Conservation (phyloP, 2,797 vertebrate species). For the Urosaurus nigricauda region DNA sequence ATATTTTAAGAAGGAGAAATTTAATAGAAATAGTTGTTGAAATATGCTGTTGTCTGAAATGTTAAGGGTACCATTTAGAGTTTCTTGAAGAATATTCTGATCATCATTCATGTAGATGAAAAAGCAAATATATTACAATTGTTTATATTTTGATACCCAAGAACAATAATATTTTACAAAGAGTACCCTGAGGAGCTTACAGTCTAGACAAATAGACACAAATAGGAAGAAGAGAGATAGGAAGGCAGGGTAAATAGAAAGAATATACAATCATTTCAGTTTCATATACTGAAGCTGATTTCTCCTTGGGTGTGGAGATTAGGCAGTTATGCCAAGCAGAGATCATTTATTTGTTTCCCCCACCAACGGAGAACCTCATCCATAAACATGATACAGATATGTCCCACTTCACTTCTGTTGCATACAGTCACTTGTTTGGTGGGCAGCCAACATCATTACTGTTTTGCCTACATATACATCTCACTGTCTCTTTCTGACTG, state of each 20-base stretch:
- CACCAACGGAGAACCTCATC: too few species aligned
- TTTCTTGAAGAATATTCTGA: background rate
- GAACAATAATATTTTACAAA: background rate
- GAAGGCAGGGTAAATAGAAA: background rate
- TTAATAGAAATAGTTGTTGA: background rate
- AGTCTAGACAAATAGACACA: background rate
- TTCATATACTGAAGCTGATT: too few species aligned
- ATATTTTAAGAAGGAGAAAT: too few species aligned
- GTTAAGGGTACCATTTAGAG: background rate
- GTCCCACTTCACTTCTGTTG: too few species aligned
- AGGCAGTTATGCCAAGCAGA: too few species aligned
- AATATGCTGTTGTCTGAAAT: background rate
- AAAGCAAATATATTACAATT: background rate
- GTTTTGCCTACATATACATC: too few species aligned
- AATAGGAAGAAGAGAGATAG: background rate
- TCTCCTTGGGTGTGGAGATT: too few species aligned
- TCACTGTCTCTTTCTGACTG: too few species aligned
- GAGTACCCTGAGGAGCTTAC: background rate
- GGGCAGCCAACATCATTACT: too few species aligned
- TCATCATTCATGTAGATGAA: background rate
- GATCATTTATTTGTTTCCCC: too few species aligned
- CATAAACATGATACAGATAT: too few species aligned
- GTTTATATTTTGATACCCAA: background rate
- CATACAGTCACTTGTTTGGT: too few species aligned
- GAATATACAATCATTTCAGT: background rate